Percentiles rank a stretch among this genome's conserved stretches.
Conservation (phyloP, 23 tunicate species). For the Halocynthia roretzi region DNA sequence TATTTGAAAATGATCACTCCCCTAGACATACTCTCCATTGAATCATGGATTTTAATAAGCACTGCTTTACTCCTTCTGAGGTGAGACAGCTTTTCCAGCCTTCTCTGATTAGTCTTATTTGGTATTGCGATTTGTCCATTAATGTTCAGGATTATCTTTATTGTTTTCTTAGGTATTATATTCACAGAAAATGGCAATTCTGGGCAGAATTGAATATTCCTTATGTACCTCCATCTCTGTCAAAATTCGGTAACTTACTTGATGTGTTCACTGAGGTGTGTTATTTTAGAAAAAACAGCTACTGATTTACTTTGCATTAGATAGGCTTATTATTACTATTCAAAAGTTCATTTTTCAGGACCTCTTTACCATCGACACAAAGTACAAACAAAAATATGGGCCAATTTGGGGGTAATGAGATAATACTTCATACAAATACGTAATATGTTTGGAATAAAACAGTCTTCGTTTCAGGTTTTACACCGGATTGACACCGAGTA, state of each 20-base stretch:
- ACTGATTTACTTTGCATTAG: too few relatives aligned
- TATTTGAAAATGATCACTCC: constrained; percentile 12
- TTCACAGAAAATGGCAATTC: constrained; percentile 43
- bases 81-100: not conserved
- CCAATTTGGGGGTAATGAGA: constrained; percentile 50
- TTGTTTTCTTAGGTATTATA: constrained; percentile 44
- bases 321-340: too few relatives aligned
- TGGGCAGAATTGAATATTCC: constrained; percentile 67
- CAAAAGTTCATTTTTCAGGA: constrained; percentile 14
- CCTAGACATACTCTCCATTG: constrained; percentile 15
- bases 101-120: too few relatives aligned
- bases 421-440: not conserved
- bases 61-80: not conserved
- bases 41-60: constrained; percentile 20
- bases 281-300: not conserved
- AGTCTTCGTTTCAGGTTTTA: constrained; percentile 26
- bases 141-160: too few relatives aligned
- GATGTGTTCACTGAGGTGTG: not conserved
- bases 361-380: constrained; percentile 31
- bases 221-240: constrained; percentile 58
- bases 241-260: constrained; percentile 41
- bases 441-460: too few relatives aligned
- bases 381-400: constrained; percentile 51
- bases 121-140: too few relatives aligned
- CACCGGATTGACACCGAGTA: constrained; percentile 21